Conservation (phyloP, 2,888 invertebrate genomes). For the Hypomecis punctinalis region DNA sequence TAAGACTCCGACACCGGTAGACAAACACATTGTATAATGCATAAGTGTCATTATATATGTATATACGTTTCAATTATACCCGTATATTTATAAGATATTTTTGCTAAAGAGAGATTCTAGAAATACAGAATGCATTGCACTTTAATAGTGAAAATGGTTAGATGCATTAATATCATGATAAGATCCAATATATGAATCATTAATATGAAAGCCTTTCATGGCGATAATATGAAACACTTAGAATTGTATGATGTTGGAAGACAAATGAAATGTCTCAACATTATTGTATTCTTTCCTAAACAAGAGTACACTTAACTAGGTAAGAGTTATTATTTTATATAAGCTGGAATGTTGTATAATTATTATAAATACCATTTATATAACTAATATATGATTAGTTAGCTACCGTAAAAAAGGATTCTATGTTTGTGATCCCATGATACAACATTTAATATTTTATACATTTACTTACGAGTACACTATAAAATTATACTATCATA, state of each 20-base stretch:
- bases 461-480: constrained; percentile 29
- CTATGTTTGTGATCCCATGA: constrained; percentile 53
- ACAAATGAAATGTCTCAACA: constrained; percentile 30
- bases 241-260: constrained; percentile 22
- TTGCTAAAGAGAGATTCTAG: not conserved
- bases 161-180: constrained; percentile 30
- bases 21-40: too few relatives aligned
- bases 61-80: too few relatives aligned
- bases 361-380: not conserved
- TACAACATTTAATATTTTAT: constrained; percentile 44
- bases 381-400: not conserved
- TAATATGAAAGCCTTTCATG: not conserved
- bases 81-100: not conserved
- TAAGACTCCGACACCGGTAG: too few relatives aligned
- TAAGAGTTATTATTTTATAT: too few relatives aligned
- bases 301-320: too few relatives aligned
- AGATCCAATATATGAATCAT: not conserved
- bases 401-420: constrained; percentile 27
- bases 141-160: not conserved
- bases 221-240: not conserved
- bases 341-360: too few relatives aligned
- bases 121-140: not conserved
- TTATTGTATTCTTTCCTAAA: not conserved
- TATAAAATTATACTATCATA: constrained; percentile 43
- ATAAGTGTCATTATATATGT: too few relatives aligned